phyloP scores from a whole-genome alignment of 2,888 invertebrate species.

The Phlogophora meticulosa region DNA sequence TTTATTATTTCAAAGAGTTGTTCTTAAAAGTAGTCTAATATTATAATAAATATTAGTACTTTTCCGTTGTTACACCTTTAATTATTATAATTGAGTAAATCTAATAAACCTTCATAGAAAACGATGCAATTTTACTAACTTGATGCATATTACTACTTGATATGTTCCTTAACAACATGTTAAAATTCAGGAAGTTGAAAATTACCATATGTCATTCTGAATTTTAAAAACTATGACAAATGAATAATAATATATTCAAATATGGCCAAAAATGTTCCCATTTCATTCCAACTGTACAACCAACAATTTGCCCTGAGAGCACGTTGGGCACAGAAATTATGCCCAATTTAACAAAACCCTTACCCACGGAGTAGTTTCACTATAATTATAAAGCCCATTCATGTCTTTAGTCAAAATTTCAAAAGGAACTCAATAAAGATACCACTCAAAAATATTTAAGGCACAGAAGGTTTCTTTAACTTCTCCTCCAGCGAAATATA shows the following conservation, averaged over 20 bases:
- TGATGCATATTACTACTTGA: neutral
- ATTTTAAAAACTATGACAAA: neutral
- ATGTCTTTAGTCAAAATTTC: constrained; percentile 35
- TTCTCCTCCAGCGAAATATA: no score
- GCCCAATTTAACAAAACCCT: constrained; percentile 43
- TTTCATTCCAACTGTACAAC: constrained; percentile 32
- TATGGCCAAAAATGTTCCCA: neutral
- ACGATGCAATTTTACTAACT: neutral
- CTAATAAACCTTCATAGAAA: constrained; percentile 1
- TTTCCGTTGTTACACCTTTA: neutral
- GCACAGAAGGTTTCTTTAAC: constrained; percentile 27
- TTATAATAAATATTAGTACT: constrained; percentile 2
- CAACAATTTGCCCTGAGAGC: constrained; percentile 38
- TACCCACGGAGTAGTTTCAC: constrained; percentile 37
- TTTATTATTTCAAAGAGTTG: neutral
- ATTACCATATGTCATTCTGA: neutral
- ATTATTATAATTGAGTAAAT: constrained; percentile 15
- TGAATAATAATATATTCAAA: constrained; percentile 1
- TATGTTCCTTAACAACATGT: neutral
- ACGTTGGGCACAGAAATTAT: constrained; percentile 27
- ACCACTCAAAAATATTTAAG: neutral
- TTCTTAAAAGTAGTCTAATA: constrained; percentile 15
- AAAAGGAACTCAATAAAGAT: constrained; percentile 35
- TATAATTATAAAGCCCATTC: constrained; percentile 53
- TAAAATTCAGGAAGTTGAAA: neutral